Conservation (phyloP, 2,888 invertebrate species). For the Plagodis dolabraria region DNA sequence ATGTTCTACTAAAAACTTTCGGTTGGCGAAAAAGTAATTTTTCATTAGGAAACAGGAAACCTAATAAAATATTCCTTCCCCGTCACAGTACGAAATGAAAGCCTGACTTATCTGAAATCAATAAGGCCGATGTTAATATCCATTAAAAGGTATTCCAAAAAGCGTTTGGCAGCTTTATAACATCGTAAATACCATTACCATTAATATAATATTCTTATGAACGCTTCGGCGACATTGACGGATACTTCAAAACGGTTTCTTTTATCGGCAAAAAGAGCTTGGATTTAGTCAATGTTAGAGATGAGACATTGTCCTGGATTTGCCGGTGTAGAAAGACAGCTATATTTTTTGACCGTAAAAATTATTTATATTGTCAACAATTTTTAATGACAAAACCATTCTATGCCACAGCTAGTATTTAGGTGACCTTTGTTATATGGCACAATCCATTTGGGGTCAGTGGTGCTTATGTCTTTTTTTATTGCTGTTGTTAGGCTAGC, state of each 20-base stretch:
- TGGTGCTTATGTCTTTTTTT: too few species aligned
- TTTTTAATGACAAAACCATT: too few species aligned
- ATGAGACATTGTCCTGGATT: slow-evolving; percentile 1
- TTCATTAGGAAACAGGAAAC: too few species aligned
- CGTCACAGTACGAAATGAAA: slow-evolving; percentile 3
- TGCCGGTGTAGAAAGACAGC: background rate
- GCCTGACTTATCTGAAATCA: slow-evolving; percentile 18
- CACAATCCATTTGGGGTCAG: too few species aligned
- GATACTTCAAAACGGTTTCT: slow-evolving; percentile 51
- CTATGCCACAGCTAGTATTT: too few species aligned
- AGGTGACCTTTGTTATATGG: too few species aligned
- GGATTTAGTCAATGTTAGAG: slow-evolving; percentile 50
- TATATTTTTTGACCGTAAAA: too few species aligned
- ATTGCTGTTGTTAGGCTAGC: too few species aligned
- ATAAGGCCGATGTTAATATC: slow-evolving; percentile 17
- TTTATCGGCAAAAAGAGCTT: slow-evolving; percentile 59
- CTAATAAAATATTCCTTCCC: background rate
- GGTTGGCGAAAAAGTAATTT: too few species aligned
- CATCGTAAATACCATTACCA: slow-evolving; percentile 29
- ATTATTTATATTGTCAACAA: too few species aligned
- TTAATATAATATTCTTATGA: slow-evolving; percentile 48
- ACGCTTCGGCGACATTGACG: slow-evolving; percentile 48
- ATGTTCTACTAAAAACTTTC: too few species aligned
- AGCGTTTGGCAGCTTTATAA: slow-evolving; percentile 17
- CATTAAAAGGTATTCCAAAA: slow-evolving; percentile 23